These are phyloP conservation scores for Samia ricini DNA, from an alignment of 1,140 invertebrate species.

Conservation along the genomic window DNA sequence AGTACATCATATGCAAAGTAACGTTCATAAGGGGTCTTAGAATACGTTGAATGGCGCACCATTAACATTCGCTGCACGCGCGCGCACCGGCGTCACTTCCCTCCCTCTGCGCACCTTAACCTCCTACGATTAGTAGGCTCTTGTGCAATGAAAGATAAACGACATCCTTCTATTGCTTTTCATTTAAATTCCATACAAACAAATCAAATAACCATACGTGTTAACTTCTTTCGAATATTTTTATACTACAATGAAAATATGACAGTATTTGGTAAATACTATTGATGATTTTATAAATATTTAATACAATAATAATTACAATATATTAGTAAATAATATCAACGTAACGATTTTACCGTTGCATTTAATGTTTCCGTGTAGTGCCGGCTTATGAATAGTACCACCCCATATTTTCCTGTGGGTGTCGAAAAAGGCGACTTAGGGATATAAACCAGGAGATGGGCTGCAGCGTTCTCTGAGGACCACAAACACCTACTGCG, in stretches of 20 bases:
- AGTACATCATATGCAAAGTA: conserved; percentile 8
- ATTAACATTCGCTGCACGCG: conserved; percentile 29
- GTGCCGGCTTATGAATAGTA: too few species aligned
- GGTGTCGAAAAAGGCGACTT: too few species aligned
- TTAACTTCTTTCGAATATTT: neutral
- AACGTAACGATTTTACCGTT: too few species aligned
- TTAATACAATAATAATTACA: too few species aligned
- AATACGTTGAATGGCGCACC: conserved; percentile 4
- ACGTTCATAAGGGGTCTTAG: conserved; percentile 1
- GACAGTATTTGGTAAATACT: too few species aligned
- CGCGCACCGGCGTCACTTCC: conserved; percentile 14
- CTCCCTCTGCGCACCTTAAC: conserved; percentile 9
- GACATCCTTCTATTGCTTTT: neutral
- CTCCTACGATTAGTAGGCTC: conserved; percentile 6
- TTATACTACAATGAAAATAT: neutral
- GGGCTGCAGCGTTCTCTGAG: too few species aligned
- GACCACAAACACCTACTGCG: too few species aligned
- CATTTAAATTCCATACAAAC: neutral
- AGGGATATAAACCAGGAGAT: too few species aligned
- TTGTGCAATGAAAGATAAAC: neutral
- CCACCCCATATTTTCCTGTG: too few species aligned
- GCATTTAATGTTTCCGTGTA: too few species aligned
- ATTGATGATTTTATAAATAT: too few species aligned
- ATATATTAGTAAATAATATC: too few species aligned
- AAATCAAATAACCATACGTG: neutral